Evolutionary conservation across 2,113 vertebrate genomes (phyloP).

Genomic region (Cavia aperea): DNA sequence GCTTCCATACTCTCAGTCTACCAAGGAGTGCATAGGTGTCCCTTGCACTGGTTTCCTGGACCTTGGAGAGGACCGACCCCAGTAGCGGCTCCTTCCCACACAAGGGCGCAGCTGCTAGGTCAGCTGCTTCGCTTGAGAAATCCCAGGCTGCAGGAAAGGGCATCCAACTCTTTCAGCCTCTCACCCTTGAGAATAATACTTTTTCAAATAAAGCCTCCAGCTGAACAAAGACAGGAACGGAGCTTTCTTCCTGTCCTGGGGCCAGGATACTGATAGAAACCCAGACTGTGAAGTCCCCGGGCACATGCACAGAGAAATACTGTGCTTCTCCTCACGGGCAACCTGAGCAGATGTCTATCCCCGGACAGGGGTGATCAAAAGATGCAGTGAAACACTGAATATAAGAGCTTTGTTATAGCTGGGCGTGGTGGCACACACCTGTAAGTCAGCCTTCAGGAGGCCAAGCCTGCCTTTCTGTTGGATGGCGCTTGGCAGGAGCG

Average conservation of each 20-base stretch:
- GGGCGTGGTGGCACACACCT: not conserved
- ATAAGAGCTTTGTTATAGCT: not conserved
- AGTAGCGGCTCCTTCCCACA: no score
- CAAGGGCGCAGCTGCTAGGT: no score
- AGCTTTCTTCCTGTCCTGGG: not conserved
- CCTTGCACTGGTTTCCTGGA: no score
- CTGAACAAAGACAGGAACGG: fast-evolving
- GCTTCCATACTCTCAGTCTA: not conserved
- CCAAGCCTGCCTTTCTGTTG: not conserved
- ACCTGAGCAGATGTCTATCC: not conserved
- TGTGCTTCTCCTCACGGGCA: not conserved
- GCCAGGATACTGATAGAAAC: not conserved
- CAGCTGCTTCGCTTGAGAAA: not conserved
- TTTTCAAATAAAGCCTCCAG: not conserved
- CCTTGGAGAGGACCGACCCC: not conserved
- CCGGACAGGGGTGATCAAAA: fast-evolving
- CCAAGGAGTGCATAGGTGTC: fast-evolving
- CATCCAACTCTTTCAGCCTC: not conserved
- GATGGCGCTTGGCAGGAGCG: not conserved
- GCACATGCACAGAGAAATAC: no score
- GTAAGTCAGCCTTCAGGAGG: not conserved
- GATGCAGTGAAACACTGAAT: not conserved
- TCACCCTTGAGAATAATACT: not conserved
- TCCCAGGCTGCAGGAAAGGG: not conserved
- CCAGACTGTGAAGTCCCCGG: not conserved